Evolutionary conservation across 2,113 vertebrate species (phyloP).

Genomic region (Hydrolagus affinis): DNA sequence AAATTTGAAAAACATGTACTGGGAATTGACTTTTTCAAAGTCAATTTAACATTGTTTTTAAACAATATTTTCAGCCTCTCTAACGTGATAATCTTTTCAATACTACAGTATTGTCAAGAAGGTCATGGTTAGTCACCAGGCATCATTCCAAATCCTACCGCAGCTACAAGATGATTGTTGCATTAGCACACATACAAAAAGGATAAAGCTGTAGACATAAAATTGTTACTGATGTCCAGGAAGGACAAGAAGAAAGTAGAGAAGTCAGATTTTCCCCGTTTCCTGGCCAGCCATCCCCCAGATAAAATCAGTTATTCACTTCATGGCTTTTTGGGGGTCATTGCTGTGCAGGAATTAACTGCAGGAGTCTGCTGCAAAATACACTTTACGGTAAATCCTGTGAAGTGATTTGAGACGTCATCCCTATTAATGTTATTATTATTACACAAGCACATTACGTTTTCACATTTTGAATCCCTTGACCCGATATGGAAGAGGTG

Average conservation of each 20-base stretch:
- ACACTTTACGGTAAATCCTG: too few relatives aligned
- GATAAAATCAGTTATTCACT: too few relatives aligned
- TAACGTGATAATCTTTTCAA: background rate
- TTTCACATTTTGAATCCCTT: background rate
- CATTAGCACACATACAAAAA: background rate
- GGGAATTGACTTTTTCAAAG: background rate
- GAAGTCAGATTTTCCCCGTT: too few relatives aligned
- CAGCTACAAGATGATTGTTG: background rate
- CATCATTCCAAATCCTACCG: background rate
- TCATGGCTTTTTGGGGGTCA: too few relatives aligned
- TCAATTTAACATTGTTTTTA: background rate
- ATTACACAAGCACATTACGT: background rate
- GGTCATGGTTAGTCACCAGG: background rate
- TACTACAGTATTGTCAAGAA: background rate
- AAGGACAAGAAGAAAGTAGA: background rate
- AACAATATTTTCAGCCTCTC: background rate
- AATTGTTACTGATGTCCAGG: background rate
- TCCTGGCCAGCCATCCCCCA: too few relatives aligned
- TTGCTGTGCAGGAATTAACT: too few relatives aligned
- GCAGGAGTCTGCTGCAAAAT: too few relatives aligned
- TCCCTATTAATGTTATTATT: too few relatives aligned
- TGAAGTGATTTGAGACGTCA: too few relatives aligned
- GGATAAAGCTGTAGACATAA: background rate
- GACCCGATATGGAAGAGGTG: background rate
- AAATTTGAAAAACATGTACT: background rate